Base-by-base conservation (phyloP, 2,113 vertebrate species). In the Sebastes fasciatus region DNA sequence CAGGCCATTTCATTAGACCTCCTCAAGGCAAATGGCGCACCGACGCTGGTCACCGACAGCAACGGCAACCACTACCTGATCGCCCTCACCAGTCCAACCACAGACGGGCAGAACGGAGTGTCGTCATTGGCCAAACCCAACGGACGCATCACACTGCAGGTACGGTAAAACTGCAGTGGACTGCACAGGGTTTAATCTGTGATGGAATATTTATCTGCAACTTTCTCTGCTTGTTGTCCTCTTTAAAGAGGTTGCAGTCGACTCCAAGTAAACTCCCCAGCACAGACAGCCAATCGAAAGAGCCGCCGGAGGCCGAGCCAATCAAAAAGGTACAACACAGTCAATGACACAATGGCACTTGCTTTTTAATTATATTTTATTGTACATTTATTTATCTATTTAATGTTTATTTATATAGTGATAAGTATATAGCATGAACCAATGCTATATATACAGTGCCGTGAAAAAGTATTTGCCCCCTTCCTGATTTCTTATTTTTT, bases 11-110 rank as follows among this genome's bases (percentile, higher is more conserved):
- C 95, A 49, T 80, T 95, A 79, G 94, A 97, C 93, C 93, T 97
- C 82, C 93, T 97, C 67, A 97, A 97, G 91, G 94, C 96, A 19
- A 90, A 94, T 5, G 80, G 95, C 16, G 90, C 97, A 0, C 96
- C 97, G 0, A 94, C 97, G 10, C 94, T 98, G 87, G 92, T 98
- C 91, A 97, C 96, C 0, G 96, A 98, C 90, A 94, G 96, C 89
- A 96, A 96, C 55, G 98, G 97, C 84, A 97, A 97, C 94, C 98
- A 97, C 94, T 96, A 99, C 77, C 94, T 99, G 88, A 97, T 99
- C 81, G 96, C 97, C 1, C 94, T 99, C 89, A 97, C 97, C 95
- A 97, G 95, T 88, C 95, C 95, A 86, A 85, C 86, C 8, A 0
- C 94, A 0, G 95, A 96, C n/a, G 94, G 92, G 70, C 95, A 94